A percentile compares a stretch with the other conserved stretches of the same genome.
These are phyloP conservation scores for Gryon sp. DNA, from an alignment of 1,140 invertebrate species.

Conservation along the genomic window DNA sequence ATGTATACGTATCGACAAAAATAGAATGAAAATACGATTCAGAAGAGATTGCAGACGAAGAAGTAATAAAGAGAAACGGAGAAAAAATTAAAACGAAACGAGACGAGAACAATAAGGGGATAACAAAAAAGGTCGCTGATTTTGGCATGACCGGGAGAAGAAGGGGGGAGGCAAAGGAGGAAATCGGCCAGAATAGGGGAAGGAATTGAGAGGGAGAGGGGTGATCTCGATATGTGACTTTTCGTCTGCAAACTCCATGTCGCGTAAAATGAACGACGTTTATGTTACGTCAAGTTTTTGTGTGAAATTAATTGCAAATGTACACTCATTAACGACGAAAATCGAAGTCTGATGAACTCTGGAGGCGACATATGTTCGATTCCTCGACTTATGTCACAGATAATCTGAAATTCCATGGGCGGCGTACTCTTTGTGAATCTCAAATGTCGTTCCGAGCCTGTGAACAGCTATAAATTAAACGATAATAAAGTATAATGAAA, in stretches of 20 bases:
- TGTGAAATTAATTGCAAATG: conserved; percentile 35
- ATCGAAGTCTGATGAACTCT: conserved; percentile 16
- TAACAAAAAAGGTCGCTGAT: conserved; percentile 34
- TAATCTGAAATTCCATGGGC: conserved; percentile 3
- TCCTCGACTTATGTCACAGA: conserved; percentile 15
- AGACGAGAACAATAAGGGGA: conserved; percentile 38
- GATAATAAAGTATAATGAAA: conserved; percentile 40
- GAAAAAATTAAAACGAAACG: conserved; percentile 54
- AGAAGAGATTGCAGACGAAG: conserved; percentile 55
- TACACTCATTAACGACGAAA: conserved; percentile 17
- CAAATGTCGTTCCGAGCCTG: neutral
- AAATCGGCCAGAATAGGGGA: neutral
- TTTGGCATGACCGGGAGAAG: neutral
- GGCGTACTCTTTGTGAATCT: conserved; percentile 6
- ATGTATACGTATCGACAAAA: conserved; percentile 64
- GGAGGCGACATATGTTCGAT: conserved; percentile 10
- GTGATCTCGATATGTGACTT: conserved; percentile 22
- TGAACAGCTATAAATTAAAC: conserved; percentile 13
- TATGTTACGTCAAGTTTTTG: conserved; percentile 27
- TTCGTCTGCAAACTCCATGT: conserved; percentile 9
- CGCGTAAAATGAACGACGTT: conserved; percentile 23
- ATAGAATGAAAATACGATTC: conserved; percentile 60
- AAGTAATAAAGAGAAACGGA: conserved; percentile 56
- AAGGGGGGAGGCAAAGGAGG: neutral
- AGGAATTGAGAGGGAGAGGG: neutral